These are phyloP conservation scores for Menidia menidia DNA, from an alignment of 2,797 vertebrate species.

Conservation along the genomic window DNA sequence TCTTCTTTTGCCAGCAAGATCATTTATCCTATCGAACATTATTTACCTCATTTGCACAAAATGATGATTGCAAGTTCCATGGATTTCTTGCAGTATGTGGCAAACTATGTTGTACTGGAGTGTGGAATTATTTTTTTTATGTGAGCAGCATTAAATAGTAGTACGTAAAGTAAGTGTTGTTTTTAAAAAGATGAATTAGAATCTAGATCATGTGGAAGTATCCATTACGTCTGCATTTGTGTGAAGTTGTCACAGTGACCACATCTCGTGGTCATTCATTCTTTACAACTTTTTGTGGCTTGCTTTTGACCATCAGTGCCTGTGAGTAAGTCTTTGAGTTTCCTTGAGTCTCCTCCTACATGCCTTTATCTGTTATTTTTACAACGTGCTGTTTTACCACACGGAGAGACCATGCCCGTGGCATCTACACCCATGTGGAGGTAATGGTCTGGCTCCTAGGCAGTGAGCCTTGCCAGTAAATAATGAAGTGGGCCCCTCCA, in stretches of 20 bases:
- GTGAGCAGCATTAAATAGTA: no score
- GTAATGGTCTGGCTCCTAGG: conserved; percentile 62
- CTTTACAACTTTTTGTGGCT: conserved; percentile 7
- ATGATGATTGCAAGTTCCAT: conserved; percentile 13
- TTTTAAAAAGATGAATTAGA: neutral
- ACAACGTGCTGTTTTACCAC: conserved; percentile 64
- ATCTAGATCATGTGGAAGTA: neutral
- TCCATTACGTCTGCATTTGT: conserved; percentile 1
- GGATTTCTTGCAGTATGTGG: conserved; percentile 7
- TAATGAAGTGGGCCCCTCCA: conserved; percentile 66
- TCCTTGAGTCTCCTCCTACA: conserved; percentile 12
- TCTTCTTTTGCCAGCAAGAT: conserved; percentile 50
- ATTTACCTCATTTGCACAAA: conserved; percentile 50
- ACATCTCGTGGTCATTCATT: conserved; percentile 1
- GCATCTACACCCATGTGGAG: conserved; percentile 64
- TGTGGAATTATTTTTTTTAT: neutral
- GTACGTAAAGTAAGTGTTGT: no score
- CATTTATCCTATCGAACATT: conserved; percentile 58
- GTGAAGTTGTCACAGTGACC: neutral
- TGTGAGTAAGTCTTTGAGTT: conserved; percentile 11
- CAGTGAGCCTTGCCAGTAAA: conserved; percentile 61
- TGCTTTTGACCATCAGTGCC: conserved; percentile 31
- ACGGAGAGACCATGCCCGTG: conserved; percentile 57
- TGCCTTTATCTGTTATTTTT: conserved; percentile 56
- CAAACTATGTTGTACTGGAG: conserved; percentile 1